A percentile compares a stretch with the other conserved stretches of the same genome.
Evolutionary conservation across 2,888 invertebrate genomes (phyloP).

Genomic region (Aleiodes leptofemur): DNA sequence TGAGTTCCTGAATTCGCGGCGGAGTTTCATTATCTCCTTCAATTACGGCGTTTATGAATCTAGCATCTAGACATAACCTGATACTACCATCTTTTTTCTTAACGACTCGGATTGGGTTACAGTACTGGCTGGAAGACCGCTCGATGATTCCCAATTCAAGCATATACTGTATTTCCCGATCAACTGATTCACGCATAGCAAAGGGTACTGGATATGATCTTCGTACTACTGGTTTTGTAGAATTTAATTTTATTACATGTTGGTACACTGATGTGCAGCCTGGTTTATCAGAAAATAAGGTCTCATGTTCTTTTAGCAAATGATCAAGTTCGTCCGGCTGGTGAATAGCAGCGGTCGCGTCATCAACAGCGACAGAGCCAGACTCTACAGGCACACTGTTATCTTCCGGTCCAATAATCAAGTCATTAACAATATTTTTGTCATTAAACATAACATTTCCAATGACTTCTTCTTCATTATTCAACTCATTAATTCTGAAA

Average conservation of each 20-base stretch:
- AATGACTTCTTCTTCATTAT: no score
- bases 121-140: constrained; percentile 56
- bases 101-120: constrained; percentile 62
- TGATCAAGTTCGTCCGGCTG: no score
- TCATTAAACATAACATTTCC: no score
- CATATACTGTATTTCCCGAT: constrained; percentile 58
- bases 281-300: no score
- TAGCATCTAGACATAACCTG: constrained; percentile 64
- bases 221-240: constrained; percentile 53
- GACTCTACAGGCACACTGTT: no score
- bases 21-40: constrained; percentile 60
- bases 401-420: no score
- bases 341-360: no score
- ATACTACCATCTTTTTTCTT: constrained; percentile 61
- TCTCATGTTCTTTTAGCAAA: no score
- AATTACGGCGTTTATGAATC: constrained; percentile 62
- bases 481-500: no score
- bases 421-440: no score
- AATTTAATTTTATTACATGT: constrained; percentile 42
- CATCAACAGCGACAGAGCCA: no score
- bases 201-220: constrained; percentile 63
- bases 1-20: constrained; percentile 53
- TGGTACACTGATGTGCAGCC: no score
- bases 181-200: constrained; percentile 57
- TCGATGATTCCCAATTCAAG: constrained; percentile 48